Percentiles rank a stretch among this genome's conserved stretches.
Conservation (phyloP, 2,888 invertebrate genomes). For the Aporophyla nigra region DNA sequence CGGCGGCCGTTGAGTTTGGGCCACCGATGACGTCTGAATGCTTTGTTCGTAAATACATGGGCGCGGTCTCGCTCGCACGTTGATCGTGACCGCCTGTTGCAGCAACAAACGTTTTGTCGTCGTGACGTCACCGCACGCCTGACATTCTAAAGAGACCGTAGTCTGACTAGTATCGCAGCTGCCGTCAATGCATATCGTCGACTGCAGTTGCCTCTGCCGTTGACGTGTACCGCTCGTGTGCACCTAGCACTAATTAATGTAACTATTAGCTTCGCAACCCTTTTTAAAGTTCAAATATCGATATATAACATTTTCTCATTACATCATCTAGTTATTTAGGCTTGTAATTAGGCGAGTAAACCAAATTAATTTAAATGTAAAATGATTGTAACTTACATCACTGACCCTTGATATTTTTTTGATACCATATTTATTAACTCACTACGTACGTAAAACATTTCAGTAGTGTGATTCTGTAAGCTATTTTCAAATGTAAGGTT, state of each 20-base stretch:
- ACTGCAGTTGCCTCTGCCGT: neutral
- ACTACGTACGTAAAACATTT: conserved; percentile 56
- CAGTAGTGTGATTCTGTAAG: conserved; percentile 53
- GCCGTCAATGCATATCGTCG: too few relatives aligned
- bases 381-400: conserved; percentile 45
- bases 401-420: conserved; percentile 40
- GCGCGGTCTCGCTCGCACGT: too few relatives aligned
- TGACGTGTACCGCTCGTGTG: neutral
- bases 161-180: too few relatives aligned
- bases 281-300: conserved; percentile 48
- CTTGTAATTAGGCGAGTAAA: conserved; percentile 64
- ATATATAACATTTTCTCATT: conserved; percentile 28
- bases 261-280: conserved; percentile 22
- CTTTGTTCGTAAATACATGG: too few relatives aligned
- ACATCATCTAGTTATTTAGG: conserved; percentile 50
- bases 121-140: too few relatives aligned
- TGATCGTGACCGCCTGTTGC: too few relatives aligned
- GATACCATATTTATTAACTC: conserved; percentile 55
- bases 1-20: too few relatives aligned
- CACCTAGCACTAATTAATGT: neutral
- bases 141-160: too few relatives aligned
- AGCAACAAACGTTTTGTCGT: too few relatives aligned
- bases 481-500: conserved; percentile 74
- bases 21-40: too few relatives aligned
- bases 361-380: conserved; percentile 69